Evolutionary conservation across 2,113 vertebrate species (phyloP).

Genomic region (Oreochromis tanganicae): DNA sequence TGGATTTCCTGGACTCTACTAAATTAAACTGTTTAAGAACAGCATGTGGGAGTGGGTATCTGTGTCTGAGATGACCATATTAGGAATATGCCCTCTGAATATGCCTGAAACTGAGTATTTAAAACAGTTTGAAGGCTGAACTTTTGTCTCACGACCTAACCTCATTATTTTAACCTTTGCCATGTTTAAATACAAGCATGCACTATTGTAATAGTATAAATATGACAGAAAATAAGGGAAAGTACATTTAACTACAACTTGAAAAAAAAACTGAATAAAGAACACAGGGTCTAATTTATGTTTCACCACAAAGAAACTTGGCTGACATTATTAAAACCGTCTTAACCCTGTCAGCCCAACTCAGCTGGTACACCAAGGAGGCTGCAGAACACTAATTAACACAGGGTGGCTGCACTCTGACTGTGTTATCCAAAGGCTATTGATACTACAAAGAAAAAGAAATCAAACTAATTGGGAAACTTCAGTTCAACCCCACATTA

Average conservation of each 20-base stretch:
- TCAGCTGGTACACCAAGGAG: background rate
- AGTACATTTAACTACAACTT: background rate
- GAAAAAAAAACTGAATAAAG: background rate
- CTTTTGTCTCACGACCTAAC: background rate
- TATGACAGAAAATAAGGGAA: background rate
- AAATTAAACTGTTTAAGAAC: background rate
- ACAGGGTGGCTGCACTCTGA: background rate
- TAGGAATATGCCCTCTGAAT: background rate
- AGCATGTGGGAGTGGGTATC: fast-evolving
- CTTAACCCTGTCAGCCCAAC: background rate
- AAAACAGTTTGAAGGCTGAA: background rate
- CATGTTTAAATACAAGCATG: background rate
- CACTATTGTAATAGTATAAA: background rate
- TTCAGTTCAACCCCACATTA: constrained; percentile 16
- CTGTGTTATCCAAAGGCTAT: background rate
- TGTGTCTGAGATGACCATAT: background rate
- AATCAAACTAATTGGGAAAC: constrained; percentile 27
- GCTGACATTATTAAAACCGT: background rate
- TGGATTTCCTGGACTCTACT: background rate
- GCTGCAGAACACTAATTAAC: constrained; percentile 13
- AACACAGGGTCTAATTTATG: background rate
- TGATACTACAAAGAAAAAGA: background rate
- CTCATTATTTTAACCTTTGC: background rate
- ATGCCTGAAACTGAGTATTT: background rate
- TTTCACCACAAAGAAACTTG: background rate